Evolutionary conservation across 2,797 vertebrate genomes (phyloP).

Genomic region (Botia almorhae): DNA sequence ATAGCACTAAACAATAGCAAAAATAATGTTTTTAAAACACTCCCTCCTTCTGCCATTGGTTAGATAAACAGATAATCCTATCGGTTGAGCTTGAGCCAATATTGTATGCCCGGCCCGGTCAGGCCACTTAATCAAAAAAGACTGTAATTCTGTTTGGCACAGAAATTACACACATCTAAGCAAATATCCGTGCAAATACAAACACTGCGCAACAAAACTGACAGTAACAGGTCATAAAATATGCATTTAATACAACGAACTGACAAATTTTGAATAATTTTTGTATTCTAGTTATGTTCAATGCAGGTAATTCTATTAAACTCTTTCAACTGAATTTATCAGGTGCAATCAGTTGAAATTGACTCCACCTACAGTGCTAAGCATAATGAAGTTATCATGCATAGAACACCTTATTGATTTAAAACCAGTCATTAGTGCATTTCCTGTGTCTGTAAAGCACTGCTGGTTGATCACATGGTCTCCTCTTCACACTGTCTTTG

Average conservation of each 20-base stretch:
- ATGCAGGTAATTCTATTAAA: slow-evolving; percentile 28
- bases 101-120: not conserved
- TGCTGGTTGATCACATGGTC: slow-evolving; percentile 31
- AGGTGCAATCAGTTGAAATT: slow-evolving; percentile 11
- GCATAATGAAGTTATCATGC: slow-evolving; percentile 19
- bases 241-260: slow-evolving; percentile 6
- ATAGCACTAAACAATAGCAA: too few species aligned
- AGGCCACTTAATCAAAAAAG: not conserved
- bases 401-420: slow-evolving; percentile 24
- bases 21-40: not conserved
- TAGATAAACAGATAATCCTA: not conserved
- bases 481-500: not conserved
- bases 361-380: slow-evolving; percentile 14
- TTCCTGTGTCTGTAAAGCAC: slow-evolving; percentile 16
- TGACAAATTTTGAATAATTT: not conserved
- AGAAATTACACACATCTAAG: not conserved
- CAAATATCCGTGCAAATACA: not conserved
- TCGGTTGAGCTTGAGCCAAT: not conserved
- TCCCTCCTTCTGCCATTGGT: not conserved
- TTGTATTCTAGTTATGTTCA: slow-evolving; percentile 1
- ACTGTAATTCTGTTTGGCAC: not conserved
- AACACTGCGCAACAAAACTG: not conserved
- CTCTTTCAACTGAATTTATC: slow-evolving; percentile 13
- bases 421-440: slow-evolving; percentile 9
- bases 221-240: not conserved